Evolutionary conservation across 37 sponge, comb jelly and placozoan genomes (phyloP), one percentile per base, ranked within the genome.

Genomic region (Corticium candelabrum): DNA sequence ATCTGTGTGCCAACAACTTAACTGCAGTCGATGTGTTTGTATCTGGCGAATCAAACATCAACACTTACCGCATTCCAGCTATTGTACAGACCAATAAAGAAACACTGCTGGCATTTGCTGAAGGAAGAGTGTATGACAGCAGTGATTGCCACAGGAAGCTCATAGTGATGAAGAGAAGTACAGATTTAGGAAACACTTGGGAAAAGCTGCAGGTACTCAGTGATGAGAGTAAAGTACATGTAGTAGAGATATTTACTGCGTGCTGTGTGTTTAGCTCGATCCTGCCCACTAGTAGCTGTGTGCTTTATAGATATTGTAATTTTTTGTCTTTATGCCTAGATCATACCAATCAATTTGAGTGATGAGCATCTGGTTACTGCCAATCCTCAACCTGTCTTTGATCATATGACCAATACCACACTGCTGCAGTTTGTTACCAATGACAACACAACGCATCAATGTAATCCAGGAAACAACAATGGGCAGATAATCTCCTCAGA

Each of bases 61-160:
- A 4, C 36, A 70, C 73, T 4, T 70, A 70, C 36, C 73, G 73
- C 73, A 70, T 29, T 15, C 73, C 62, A 21, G 62, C 62, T 11
- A 50, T 50, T 21, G 21, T 50, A 35, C 73, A 15, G 21, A 15
- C 73, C 5, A 15, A 29, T 4, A 4, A 15, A n/a, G 31, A 4
- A 29, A 7, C 5, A 7, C 73, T 70, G 33, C 73, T 70, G 35
- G 73, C 73, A 5, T 70, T 70, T 32, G 73, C 73, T 32, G 73
- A 70, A 15, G 73, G 29, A 4, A 29, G 73, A 15, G 21, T 29
- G 33, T 7, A 35, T 70, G 5, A 7, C 31, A 29, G 29, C 73
- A 70, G 73, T 32, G 73, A 70, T 15, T 70, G 73, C 73, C 5
- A 5, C 35, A 70, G 73, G 21, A 70, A 70, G 73, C 31, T 15